Conservation (phyloP, 2,888 invertebrate genomes). For the Eilema caniola region DNA sequence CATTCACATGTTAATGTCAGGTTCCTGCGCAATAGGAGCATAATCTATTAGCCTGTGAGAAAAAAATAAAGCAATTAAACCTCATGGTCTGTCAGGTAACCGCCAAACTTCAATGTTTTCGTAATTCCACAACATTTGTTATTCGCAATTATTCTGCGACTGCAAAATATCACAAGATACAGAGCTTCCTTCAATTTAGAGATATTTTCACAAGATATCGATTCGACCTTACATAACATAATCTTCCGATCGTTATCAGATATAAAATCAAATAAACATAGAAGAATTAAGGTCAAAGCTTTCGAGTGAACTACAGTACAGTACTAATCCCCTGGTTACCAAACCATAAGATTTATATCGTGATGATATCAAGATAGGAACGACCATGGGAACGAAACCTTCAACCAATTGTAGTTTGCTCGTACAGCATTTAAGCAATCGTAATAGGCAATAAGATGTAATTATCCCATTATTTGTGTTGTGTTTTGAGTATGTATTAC, state of each 20-base stretch:
- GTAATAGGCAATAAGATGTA: constrained; percentile 5
- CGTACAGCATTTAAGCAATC: constrained; percentile 9
- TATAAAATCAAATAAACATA: constrained; percentile 23
- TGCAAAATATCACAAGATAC: neutral
- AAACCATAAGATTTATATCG: constrained; percentile 47
- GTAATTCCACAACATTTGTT: neutral
- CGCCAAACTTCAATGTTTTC: constrained; percentile 1
- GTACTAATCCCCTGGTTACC: constrained; percentile 51
- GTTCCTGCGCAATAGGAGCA: neutral
- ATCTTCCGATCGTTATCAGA: neutral
- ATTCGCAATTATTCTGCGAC: neutral
- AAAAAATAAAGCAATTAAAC: neutral
- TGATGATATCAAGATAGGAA: constrained; percentile 55
- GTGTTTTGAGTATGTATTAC: neutral
- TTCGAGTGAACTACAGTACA: constrained; percentile 13
- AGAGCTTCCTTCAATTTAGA: neutral
- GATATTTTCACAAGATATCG: neutral
- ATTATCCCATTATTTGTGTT: constrained; percentile 7
- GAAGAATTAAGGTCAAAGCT: constrained; percentile 24
- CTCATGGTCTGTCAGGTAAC: neutral
- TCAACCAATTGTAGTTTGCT: constrained; percentile 25
- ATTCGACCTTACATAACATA: neutral
- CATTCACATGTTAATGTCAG: neutral
- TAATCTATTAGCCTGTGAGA: constrained; percentile 2
- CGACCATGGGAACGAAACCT: constrained; percentile 44